Evolutionary conservation across 2,797 vertebrate genomes (phyloP).

Genomic region (Coendou prehensilis): DNA sequence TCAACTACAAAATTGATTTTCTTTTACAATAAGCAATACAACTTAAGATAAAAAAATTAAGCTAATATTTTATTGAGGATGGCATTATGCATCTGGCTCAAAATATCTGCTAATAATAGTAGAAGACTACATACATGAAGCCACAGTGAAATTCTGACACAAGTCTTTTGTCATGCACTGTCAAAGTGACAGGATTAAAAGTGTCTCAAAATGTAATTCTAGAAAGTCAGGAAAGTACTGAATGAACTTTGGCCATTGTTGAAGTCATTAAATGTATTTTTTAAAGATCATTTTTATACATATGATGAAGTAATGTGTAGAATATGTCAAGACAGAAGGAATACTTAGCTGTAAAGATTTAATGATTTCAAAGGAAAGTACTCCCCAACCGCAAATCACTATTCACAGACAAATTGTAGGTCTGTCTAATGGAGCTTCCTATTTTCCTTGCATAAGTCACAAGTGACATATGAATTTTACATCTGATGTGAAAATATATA

Average conservation of each 20-base stretch:
- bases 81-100: slow-evolving; percentile 55
- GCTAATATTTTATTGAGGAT: slow-evolving; percentile 21
- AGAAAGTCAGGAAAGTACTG: slow-evolving; percentile 52
- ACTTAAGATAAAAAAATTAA: slow-evolving; percentile 33
- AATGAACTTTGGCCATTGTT: slow-evolving; percentile 74
- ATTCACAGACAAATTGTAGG: slow-evolving; percentile 83
- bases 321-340: slow-evolving; percentile 84
- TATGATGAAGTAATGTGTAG: slow-evolving; percentile 76
- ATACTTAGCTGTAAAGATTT: slow-evolving; percentile 85
- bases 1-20: slow-evolving; percentile 50
- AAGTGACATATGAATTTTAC: slow-evolving; percentile 85
- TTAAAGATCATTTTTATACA: slow-evolving; percentile 76
- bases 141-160: slow-evolving; percentile 64
- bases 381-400: slow-evolving; percentile 85
- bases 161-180: slow-evolving; percentile 33
- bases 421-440: slow-evolving; percentile 87
- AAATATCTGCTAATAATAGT: slow-evolving; percentile 62
- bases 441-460: slow-evolving; percentile 86
- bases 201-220: slow-evolving; percentile 60
- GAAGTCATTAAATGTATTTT: slow-evolving; percentile 80
- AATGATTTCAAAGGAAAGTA: slow-evolving; percentile 86
- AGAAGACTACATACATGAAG: neutral
- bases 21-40: slow-evolving; percentile 49
- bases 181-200: slow-evolving; percentile 71
- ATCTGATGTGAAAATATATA: slow-evolving; percentile 83